These are phyloP conservation scores for Crotophaga sulcirostris DNA, from an alignment of 2,113 vertebrate genomes.

Conservation along the genomic window DNA sequence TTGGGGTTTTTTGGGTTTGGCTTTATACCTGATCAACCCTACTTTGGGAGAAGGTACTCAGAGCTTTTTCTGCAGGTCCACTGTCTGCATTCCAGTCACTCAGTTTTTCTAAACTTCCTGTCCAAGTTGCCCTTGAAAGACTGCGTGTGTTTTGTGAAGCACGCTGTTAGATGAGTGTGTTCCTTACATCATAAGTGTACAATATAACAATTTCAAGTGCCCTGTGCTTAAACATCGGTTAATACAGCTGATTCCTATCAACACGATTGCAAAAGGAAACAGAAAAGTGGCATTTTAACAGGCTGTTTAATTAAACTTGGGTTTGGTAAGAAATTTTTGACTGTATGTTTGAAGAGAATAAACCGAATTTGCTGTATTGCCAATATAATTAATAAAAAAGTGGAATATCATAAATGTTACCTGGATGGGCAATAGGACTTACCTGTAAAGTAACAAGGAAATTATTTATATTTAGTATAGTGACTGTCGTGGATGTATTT, in stretches of 20 bases:
- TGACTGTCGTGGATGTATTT: background rate
- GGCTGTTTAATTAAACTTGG: background rate
- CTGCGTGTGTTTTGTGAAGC: background rate
- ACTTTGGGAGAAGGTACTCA: background rate
- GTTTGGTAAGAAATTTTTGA: background rate
- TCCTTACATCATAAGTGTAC: background rate
- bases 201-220: background rate
- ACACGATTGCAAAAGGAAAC: background rate
- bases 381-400: background rate
- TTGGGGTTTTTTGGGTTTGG: background rate
- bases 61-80: background rate
- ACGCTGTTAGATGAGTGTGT: background rate
- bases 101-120: background rate
- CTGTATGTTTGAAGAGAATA: background rate
- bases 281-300: background rate
- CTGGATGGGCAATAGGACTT: background rate
- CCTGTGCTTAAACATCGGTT: background rate
- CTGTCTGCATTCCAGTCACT: background rate
- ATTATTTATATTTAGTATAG: background rate
- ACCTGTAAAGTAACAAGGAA: background rate
- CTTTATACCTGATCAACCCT: background rate
- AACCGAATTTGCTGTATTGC: background rate
- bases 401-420: background rate
- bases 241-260: background rate
- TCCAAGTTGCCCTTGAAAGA: background rate